Evolutionary conservation across 2,113 vertebrate species (phyloP), one percentile per base, ranked within the genome.

Genomic region (Rhodinocichla rosea): DNA sequence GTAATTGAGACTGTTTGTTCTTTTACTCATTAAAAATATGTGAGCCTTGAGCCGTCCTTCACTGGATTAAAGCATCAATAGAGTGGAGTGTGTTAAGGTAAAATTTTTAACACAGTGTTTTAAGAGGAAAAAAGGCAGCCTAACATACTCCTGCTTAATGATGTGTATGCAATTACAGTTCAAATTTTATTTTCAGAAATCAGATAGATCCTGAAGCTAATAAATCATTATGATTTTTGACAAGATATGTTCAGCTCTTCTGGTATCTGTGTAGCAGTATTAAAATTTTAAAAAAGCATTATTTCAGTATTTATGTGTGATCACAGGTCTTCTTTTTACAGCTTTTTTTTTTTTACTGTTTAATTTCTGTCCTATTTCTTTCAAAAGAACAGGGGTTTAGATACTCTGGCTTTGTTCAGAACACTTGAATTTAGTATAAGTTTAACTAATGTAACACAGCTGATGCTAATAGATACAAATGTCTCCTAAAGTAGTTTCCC

Each of bases 371-470:
- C 52, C 77, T 65, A 28, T 39, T 92, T 86, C 15, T 83, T 89
- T 83, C 62, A 92, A 62, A 94, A 92, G 71, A 93, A 78, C 22
- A 83, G 44, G 64, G 23, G 22, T 89, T 93, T 95, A 88, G 32
- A 20, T 80, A 79, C 15, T 63, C 30, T 87, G 50, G 30, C 60
- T 83, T 65, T 92, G 47, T 79, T 76, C 70, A 86, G 49, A 37
- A 76, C 37, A 80, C 65, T 93, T 56, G 44, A 92, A 80, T 49
- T 94, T 91, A 74, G 50, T 37, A 13, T n/a, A 74, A 94, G 81
- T 90, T 69, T 89, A 95, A 95, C 82, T 94, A 96, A 83, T 92
- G 92, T 68, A 90, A 65, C 39, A 84, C 87, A 97, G 94, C 79
- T 96, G 94, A 97, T 81, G 52, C 27, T 87, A 92, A 89, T 9